Evolutionary conservation across 1,140 invertebrate species (phyloP).

Genomic region (Drosophila rhopaloa): DNA sequence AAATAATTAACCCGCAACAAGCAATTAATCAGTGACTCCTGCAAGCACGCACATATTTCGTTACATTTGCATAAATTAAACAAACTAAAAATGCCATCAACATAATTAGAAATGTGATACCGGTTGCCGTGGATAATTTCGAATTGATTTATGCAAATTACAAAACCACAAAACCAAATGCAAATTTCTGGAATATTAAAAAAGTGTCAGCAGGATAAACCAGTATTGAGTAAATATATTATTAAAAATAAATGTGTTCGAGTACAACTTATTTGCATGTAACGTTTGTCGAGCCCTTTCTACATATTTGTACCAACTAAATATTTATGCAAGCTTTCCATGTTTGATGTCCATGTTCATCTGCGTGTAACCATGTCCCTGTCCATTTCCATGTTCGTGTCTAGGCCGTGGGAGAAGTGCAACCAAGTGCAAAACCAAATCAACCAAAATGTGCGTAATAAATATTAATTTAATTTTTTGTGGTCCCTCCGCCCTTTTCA

Average conservation of each 20-base stretch:
- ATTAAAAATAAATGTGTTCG: conserved; percentile 52
- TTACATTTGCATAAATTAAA: conserved; percentile 75
- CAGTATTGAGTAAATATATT: conserved; percentile 59
- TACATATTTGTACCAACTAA: conserved; percentile 26
- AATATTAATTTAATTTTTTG: conserved; percentile 67
- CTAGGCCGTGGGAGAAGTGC: conserved; percentile 34
- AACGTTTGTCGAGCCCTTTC: conserved; percentile 46
- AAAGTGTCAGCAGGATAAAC: conserved; percentile 14
- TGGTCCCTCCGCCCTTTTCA: background rate
- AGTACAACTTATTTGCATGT: conserved; percentile 63
- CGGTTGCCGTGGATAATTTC: conserved; percentile 36
- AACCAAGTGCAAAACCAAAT: conserved; percentile 76
- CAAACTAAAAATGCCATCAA: conserved; percentile 70
- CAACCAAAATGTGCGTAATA: conserved; percentile 73
- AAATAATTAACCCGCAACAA: conserved; percentile 53
- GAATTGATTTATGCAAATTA: conserved; percentile 81
- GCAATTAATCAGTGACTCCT: conserved; percentile 67
- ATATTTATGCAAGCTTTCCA: conserved; percentile 33
- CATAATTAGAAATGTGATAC: conserved; percentile 80
- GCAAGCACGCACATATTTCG: conserved; percentile 25
- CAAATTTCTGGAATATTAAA: conserved; percentile 54
- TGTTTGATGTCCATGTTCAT: conserved; percentile 17
- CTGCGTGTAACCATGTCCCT: conserved; percentile 12
- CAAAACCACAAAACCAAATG: conserved; percentile 71
- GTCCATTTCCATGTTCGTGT: conserved; percentile 5